Evolutionary conservation across 1,140 invertebrate species (phyloP).

Genomic region (Sitodiplosis mosellana): DNA sequence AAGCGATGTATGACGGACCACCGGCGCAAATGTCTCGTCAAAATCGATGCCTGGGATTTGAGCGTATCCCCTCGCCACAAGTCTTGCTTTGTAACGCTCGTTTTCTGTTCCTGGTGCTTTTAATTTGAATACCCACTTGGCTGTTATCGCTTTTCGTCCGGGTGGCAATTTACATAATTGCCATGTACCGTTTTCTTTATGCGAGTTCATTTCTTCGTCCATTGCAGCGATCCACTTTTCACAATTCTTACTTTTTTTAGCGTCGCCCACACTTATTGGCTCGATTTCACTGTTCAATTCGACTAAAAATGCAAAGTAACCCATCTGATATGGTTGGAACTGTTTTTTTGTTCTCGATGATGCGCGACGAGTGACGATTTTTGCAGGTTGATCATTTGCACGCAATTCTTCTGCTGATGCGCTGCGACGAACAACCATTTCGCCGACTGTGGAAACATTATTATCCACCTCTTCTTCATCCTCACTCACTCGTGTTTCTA

Average conservation of each 20-base stretch:
- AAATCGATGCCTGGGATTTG: constrained; percentile 9
- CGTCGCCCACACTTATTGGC: constrained; percentile 2
- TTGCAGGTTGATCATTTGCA: neutral
- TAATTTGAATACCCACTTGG: constrained; percentile 9
- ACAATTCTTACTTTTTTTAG: constrained; percentile 1
- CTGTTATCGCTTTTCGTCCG: constrained; percentile 4
- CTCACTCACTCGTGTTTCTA: too few relatives aligned
- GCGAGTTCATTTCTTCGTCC: constrained; percentile 6
- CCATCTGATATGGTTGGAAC: too few relatives aligned
- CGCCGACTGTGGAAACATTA: neutral
- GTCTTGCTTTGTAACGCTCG: constrained; percentile 15
- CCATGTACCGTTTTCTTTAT: constrained; percentile 7
- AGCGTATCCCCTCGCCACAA: constrained; percentile 9
- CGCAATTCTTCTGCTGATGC: neutral
- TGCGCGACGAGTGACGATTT: too few relatives aligned
- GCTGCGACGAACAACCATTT: neutral
- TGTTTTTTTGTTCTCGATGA: too few relatives aligned
- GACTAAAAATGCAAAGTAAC: neutral
- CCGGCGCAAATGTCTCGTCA: constrained; percentile 8
- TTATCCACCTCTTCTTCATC: neutral
- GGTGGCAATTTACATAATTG: constrained; percentile 4
- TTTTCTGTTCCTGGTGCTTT: constrained; percentile 9
- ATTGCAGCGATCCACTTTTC: constrained; percentile 6
- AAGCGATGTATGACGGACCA: constrained; percentile 12
- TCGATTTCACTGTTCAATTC: neutral